phyloP scores from a whole-genome alignment of 2,797 vertebrate genomes.

The Darevskia mixta region DNA sequence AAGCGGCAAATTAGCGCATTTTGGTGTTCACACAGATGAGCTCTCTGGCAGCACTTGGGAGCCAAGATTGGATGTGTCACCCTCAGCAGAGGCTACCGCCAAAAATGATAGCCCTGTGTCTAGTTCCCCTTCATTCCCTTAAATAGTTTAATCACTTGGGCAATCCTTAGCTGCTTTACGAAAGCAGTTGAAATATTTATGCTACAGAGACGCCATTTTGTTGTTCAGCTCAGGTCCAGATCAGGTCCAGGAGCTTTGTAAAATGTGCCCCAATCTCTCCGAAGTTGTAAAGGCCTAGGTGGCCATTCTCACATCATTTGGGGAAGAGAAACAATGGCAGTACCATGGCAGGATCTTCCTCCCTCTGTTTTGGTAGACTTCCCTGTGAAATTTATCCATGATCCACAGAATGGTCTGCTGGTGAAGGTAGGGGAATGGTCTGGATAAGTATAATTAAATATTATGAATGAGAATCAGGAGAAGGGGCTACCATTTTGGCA shows the following conservation, averaged over 20 bases:
- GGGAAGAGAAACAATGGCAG: not conserved
- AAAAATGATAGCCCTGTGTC: not conserved
- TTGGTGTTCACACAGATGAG: constrained; percentile 17
- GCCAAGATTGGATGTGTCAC: not conserved
- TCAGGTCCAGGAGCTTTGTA: not conserved
- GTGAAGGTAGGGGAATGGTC: not conserved
- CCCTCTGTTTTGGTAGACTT: not conserved
- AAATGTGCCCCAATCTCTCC: not conserved
- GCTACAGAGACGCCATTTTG: not conserved
- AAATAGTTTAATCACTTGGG: not conserved
- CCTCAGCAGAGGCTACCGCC: not conserved
- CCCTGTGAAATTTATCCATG: not conserved
- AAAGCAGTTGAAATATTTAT: not conserved
- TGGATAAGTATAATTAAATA: not conserved
- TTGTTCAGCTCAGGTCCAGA: not conserved
- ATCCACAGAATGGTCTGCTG: not conserved
- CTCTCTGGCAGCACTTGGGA: not conserved
- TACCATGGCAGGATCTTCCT: not conserved
- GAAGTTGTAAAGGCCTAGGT: not conserved
- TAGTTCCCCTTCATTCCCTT: not conserved
- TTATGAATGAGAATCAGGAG: not conserved
- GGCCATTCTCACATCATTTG: not conserved
- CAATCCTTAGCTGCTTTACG: not conserved
- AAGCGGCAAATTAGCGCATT: constrained; percentile 44
- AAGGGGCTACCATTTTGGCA: not conserved